Evolutionary conservation across 2,888 invertebrate genomes (phyloP), one percentile per base, ranked within the genome.

Genomic region (Cynaeus angustus): DNA sequence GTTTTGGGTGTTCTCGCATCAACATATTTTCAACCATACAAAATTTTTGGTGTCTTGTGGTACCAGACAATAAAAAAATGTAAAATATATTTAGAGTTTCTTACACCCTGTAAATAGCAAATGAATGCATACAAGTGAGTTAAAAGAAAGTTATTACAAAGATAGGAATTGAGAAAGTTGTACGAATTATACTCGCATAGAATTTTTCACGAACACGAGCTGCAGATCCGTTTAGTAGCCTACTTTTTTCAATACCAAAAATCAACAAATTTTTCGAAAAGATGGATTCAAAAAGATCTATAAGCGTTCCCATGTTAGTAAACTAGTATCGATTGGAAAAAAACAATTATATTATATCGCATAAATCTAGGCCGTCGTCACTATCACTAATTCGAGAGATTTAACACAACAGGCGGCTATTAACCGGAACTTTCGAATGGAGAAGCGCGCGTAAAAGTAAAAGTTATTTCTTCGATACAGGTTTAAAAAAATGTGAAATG

Each of bases 141-240:
- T 76, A 80, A 80, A 81, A 80, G 81, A 81, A 81, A 81, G 81
- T 80, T 76, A 76, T 75, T 72, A 72, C 76, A 74, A 78, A 77
- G 77, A 76, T 76, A 77, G 78, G 74, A 78, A 78, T 79, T 75
- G 80, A 79, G 81, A 81, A 81, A 81, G 81, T 81, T 78, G 75
- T 76, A 75, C 77, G 75, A 79, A 79, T 77, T 77, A 77, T 69
- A 77, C 78, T 78, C 72, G 74, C 72, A 74, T 65, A 76, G 78
- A 77, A 79, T 78, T 78, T 77, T 81, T 80, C 78, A 78, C 74
- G 71, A 78, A 75, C 71, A 55, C 64, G 50, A 37, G 50, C 14
- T 75, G 70, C 71, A 77, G 77, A 80, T 81, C 80, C 81, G 81
- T 74, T 73, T 78, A 72, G 66, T 78, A 79, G 78, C 80, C 80